Evolutionary conservation across 2,888 invertebrate species (phyloP), one percentile per base, ranked within the genome.

Genomic region (Athalia rosae): DNA sequence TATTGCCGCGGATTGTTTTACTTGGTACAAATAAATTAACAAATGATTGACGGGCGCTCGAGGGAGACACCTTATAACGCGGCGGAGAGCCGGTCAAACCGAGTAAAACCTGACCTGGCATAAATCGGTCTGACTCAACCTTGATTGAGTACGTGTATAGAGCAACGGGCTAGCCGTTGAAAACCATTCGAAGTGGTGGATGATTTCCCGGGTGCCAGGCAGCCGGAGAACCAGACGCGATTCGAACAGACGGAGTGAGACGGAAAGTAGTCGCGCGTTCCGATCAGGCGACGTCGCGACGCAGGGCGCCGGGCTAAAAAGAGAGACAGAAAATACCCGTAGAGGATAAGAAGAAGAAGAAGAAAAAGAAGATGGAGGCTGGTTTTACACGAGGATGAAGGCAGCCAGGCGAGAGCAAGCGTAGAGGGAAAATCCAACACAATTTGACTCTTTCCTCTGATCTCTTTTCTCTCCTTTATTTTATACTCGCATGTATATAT

Each of bases 41-140:
- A 28, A 28, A 28, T 28, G 28, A 28, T 28, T 28, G 28, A 1
- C 28, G 28, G 28, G 53, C 3, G 0, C 53, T 11, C 53, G 53
- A n/a, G 53, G 11, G 53, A n/a, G 53, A 11, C 53, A 11, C n/a
- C 53, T 53, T n/a, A 59, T 59, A 13, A 7, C 13, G 61, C 3
- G 28, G 4, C 3, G 61, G 7, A 61, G 8, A 13, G 28, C 8
- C 8, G 15, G 15, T 15, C 0, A 61, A 61, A 61, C 3, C 13
- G 53, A 69, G 4, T 15, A 13, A 69, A 28, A 56, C 69, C 47
- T 69, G 69, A 69, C 53, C 43, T 43, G 41, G 9, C 53, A 53
- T 56, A 56, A 69, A 69, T 69, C 69, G 56, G 9, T 11, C 53
- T 56, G 53, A 69, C 28, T 56, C 5, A 56, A 69, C 43, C 69